Evolutionary conservation across 2,113 vertebrate genomes (phyloP), one percentile per base, ranked within the genome.

Genomic region (Apteryx owenii): DNA sequence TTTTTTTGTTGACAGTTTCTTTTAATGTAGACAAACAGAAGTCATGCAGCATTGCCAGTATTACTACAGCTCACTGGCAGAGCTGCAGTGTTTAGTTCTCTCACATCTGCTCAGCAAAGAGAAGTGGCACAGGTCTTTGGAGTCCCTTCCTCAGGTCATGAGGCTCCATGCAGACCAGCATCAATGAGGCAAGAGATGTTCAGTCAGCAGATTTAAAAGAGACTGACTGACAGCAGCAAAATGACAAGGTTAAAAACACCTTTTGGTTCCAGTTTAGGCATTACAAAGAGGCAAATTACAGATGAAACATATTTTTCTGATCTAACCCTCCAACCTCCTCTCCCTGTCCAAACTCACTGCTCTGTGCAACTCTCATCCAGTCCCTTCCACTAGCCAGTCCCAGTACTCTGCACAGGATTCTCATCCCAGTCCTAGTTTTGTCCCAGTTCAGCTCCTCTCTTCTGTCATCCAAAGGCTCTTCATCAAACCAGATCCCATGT

Each of bases 211-310:
- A 50, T 66, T 60, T 53, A 56, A 28, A 28, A 46, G 26, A 9
- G 53, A 15, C 82, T 64, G 80, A 77, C 71, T 78, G 60, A 53
- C 29, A 81, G 48, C 8, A 82, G 42, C 50, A 79, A 21, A 94
- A 23, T 0, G 1, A 48, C 16, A 12, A 73, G 22, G 22, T 51
- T 77, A 56, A 69, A 79, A 40, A 73, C 20, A 1, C 0, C 1
- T 61, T 88, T 42, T 2, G 1, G 23, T 72, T 51, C 5, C 6
- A 8, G 53, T 83, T 85, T 12, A 81, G 36, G 11, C 26, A 44
- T 64, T 71, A 60, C n/a, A 78, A 33, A 16, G 11, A 33, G 31
- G 50, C 22, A 17, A 25, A 87, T 12, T 66, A 64, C 25, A 42
- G 21, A 51, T 36, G 64, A 73, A 81, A 78, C 1, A 11, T 29